These are phyloP conservation scores for Andrena trimmerana DNA, from an alignment of 2,888 invertebrate species.

Conservation along the genomic window DNA sequence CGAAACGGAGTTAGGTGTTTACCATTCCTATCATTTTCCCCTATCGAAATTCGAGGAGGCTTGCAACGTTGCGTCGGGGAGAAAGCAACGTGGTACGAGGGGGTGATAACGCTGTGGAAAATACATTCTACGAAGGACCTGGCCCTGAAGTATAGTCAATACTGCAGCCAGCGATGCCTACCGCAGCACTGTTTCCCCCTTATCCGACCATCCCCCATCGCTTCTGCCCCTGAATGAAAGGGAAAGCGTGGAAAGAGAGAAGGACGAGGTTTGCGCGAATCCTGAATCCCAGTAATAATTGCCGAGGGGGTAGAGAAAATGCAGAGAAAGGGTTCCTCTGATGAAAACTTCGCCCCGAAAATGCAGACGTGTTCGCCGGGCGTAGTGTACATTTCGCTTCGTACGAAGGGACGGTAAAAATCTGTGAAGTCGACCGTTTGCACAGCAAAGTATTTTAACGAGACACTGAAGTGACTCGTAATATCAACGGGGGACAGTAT, in stretches of 20 bases:
- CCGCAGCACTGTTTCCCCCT: slow-evolving; percentile 57
- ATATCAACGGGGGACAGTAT: no score
- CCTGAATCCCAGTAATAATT: slow-evolving; percentile 68
- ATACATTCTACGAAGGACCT: slow-evolving; percentile 69
- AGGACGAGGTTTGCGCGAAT: slow-evolving; percentile 65
- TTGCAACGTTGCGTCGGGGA: slow-evolving; percentile 36
- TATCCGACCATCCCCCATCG: slow-evolving; percentile 48
- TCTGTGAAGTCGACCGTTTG: neutral
- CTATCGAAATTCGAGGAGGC: slow-evolving; percentile 37
- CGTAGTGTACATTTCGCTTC: slow-evolving; percentile 17
- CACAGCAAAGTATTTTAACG: neutral
- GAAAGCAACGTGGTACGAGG: slow-evolving; percentile 55
- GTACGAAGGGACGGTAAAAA: neutral
- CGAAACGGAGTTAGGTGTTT: slow-evolving; percentile 27
- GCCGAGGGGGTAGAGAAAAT: slow-evolving; percentile 58
- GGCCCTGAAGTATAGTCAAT: slow-evolving; percentile 76
- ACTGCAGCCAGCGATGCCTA: slow-evolving; percentile 74
- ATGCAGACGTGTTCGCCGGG: slow-evolving; percentile 42
- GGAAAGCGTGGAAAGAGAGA: slow-evolving; percentile 54
- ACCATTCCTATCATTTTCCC: slow-evolving; percentile 25
- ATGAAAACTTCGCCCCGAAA: slow-evolving; percentile 61
- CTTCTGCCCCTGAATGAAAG: slow-evolving; percentile 52
- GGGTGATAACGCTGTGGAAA: slow-evolving; percentile 75
- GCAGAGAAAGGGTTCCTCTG: slow-evolving; percentile 61
- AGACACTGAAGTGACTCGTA: neutral